Evolutionary conservation across 2,113 vertebrate genomes (phyloP), one percentile per base, ranked within the genome.

Genomic region (Tyto alba): DNA sequence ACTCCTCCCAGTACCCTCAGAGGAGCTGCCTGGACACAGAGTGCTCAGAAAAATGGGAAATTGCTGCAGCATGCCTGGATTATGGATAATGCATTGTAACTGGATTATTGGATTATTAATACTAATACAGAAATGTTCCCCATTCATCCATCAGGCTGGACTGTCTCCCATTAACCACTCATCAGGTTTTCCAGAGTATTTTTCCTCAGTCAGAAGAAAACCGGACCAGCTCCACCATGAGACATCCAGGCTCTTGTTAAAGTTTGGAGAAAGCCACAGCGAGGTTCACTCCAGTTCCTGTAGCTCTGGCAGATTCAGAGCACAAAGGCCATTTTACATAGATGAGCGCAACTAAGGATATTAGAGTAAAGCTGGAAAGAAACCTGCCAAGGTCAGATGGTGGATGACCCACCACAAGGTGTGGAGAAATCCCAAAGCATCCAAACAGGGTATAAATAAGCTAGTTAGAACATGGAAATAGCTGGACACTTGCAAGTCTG

Each of bases 311-410:
- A 85, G 66, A 23, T 67, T 23, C 38, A 21, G 64, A 71, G n/a
- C 57, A 62, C 0, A 0, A 20, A 77, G 30, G 8, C 40, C 53
- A 17, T 68, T 52, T 67, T 16, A 3, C 2, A 21, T 0, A 48
- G 14, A 5, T 10, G 38, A 79, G 41, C 59, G 73, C 40, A 50
- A 10, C 22, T 45, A 52, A 41, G 8, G 41, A 23, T 38, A 17
- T 38, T 14, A 47, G 34, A 78, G 34, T 36, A 78, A 64, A 67
- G 23, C 32, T 78, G 66, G 68, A 2, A 13, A 72, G 29, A 60
- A 67, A 12, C 16, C 8, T 5, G 3, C 47, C 67, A 7, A 60
- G 48, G 29, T 11, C 19, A 45, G 1, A 7, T 19, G 56, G 34
- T 14, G 56, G 21, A 43, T 60, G 57, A 72, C n/a, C 30, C 57